Evolutionary conservation across 2,797 vertebrate species (phyloP).

Genomic region (Pseudotriccus pelzelni): DNA sequence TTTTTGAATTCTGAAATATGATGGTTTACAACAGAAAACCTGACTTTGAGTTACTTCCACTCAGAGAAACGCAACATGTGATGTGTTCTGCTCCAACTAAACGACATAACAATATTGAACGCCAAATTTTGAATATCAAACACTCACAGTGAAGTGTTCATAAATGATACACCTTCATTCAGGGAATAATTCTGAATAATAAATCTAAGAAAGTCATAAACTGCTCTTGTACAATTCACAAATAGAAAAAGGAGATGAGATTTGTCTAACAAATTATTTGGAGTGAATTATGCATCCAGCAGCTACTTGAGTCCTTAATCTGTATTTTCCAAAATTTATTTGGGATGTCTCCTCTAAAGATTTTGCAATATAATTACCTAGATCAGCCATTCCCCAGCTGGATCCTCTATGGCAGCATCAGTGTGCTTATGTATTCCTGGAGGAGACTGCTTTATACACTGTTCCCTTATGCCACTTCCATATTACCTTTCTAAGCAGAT

Average conservation of each 20-base stretch:
- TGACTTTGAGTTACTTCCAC: neutral
- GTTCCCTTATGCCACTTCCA: neutral
- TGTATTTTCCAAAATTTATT: slow-evolving; percentile 62
- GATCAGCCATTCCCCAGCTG: slow-evolving; percentile 50
- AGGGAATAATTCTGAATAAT: slow-evolving; percentile 65
- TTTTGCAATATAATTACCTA: slow-evolving; percentile 46
- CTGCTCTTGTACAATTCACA: neutral
- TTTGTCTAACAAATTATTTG: slow-evolving; percentile 47
- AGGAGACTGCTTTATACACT: neutral
- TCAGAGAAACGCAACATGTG: neutral
- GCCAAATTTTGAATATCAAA: slow-evolving; percentile 34
- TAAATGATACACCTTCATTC: slow-evolving; percentile 50
- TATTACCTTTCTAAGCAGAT: slow-evolving; percentile 44
- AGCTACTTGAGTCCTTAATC: neutral
- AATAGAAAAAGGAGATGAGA: slow-evolving; percentile 15
- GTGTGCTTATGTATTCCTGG: neutral
- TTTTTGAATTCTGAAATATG: slow-evolving; percentile 4
- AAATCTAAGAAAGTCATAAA: slow-evolving; percentile 42
- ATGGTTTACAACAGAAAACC: neutral
- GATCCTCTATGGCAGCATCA: neutral
- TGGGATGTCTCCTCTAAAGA: slow-evolving; percentile 54
- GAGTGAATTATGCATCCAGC: slow-evolving; percentile 22
- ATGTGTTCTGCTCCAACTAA: neutral
- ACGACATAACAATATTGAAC: neutral
- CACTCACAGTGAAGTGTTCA: slow-evolving; percentile 19